Evolutionary conservation across 2,797 vertebrate genomes (phyloP).

Genomic region (Oophaga sylvatica): DNA sequence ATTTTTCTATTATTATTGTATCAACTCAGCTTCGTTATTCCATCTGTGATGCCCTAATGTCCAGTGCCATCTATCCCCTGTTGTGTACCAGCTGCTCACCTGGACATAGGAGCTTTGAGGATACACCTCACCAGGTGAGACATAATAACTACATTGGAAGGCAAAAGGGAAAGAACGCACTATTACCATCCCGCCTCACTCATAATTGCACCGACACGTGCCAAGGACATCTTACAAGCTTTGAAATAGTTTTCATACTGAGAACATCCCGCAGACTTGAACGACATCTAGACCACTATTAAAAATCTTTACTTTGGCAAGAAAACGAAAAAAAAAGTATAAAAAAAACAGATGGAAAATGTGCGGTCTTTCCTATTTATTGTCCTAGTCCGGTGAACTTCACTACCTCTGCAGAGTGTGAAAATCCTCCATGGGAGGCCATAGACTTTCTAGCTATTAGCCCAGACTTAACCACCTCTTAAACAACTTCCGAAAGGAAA

Average conservation of each 20-base stretch:
- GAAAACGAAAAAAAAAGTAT: background rate
- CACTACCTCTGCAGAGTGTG: slow-evolving; percentile 15
- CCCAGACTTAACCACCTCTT: slow-evolving; percentile 57
- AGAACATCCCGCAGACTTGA: slow-evolving; percentile 57
- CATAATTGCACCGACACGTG: slow-evolving; percentile 26
- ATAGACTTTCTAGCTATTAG: slow-evolving; percentile 39
- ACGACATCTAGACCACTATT: slow-evolving; percentile 31
- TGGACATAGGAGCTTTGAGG: too few species aligned
- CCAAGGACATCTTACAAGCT: slow-evolving; percentile 45
- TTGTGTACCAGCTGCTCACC: too few species aligned
- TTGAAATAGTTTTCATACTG: slow-evolving; percentile 46
- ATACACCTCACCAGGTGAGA: too few species aligned
- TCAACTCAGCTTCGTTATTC: too few species aligned
- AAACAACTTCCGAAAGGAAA: slow-evolving; percentile 60
- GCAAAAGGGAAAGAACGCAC: slow-evolving; percentile 30
- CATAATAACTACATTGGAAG: slow-evolving; percentile 38
- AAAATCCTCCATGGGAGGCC: slow-evolving; percentile 30
- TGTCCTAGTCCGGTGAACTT: slow-evolving; percentile 23
- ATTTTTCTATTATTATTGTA: too few species aligned
- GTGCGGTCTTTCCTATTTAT: background rate
- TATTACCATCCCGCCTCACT: background rate
- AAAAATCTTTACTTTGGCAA: slow-evolving; percentile 56
- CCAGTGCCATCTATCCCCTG: too few species aligned
- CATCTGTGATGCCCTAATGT: too few species aligned
- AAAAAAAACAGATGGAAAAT: slow-evolving; percentile 14